Percentiles rank a stretch among this genome's conserved stretches.
Evolutionary conservation across 2,888 invertebrate species (phyloP).

Genomic region (Drosophila affinis): DNA sequence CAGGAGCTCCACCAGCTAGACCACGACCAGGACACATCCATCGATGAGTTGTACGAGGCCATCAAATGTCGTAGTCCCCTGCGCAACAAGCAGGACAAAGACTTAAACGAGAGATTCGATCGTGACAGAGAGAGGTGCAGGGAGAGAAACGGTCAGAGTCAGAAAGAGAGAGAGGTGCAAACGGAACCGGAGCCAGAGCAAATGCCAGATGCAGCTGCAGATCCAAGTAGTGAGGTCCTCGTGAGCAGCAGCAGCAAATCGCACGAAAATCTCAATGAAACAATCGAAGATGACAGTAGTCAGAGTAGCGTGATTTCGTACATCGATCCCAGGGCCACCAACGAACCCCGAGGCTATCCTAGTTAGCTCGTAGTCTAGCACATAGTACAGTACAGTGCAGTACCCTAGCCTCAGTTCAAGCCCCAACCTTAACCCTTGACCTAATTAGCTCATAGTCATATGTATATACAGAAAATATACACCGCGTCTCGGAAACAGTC

Average conservation of each 20-base stretch:
- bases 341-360: slow-evolving; percentile 48
- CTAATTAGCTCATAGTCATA: slow-evolving; percentile 5
- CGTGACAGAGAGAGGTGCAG: slow-evolving; percentile 10
- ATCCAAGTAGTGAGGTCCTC: not conserved
- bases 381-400: not conserved
- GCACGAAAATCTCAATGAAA: slow-evolving; percentile 71
- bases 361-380: slow-evolving; percentile 50
- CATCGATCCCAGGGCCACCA: slow-evolving; percentile 80
- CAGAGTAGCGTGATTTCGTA: slow-evolving; percentile 84
- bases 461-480: slow-evolving; percentile 22
- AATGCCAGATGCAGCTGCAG: not conserved
- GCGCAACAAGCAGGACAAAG: slow-evolving; percentile 32
- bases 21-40: slow-evolving; percentile 73
- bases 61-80: slow-evolving; percentile 84
- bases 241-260: slow-evolving; percentile 25
- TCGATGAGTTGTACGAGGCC: slow-evolving; percentile 89
- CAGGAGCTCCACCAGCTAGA: slow-evolving; percentile 54
- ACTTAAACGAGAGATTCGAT: slow-evolving; percentile 24
- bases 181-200: slow-evolving; percentile 2
- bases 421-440: not conserved
- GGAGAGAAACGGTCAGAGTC: slow-evolving; percentile 42
- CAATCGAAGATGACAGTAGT: slow-evolving; percentile 83
- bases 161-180: not conserved
- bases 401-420: slow-evolving; percentile 26
- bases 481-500: not conserved